Base-by-base conservation (phyloP, 2,113 vertebrate species). In the Clarias magur region DNA sequence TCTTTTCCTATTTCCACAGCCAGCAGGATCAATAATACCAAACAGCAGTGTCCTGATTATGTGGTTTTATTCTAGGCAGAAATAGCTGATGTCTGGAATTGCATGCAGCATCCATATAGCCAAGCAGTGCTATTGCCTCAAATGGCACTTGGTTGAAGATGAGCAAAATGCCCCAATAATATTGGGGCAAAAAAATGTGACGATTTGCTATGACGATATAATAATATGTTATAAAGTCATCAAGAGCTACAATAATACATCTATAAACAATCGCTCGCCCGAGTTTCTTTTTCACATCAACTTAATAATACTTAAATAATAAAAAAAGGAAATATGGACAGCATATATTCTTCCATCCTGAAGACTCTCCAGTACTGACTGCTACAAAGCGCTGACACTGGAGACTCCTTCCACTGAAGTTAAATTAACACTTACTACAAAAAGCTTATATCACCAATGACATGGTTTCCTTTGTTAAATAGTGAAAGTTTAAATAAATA, bases 51-150 rank as follows among this genome's bases (percentile, higher is more conserved):
- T 38, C 57, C 79, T 62, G 57, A 81, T 81, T 62, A 81, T 62
- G 79, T 62, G 79, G 57, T 62, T 62, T 48, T 38, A 34, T 42
- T 81, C 79, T 38, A 81, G 62, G 79, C 57, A 62, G 57, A 60
- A 80, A 81, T 81, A 62, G 11, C 57, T 62, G 57, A 81, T 81
- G 79, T 81, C 57, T 81, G 79, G 79, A 81, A 81, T 42, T 62
- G 79, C 53, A 79, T n/a, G 25, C 23, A 0, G 12, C 48, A 78
- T 56, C 48, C 3, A 54, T 59, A 34, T n/a, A 34, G 78, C 17
- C 2, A 34, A 21, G 21, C 9, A 27, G 27, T 19, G n/a, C 25
- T 4, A 34, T 2, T 80, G 78, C 9, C 8, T 59, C 21, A 27
- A 80, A 59, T 9, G 9, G 54, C n/a, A 59, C 27, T 59, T 80